Base-by-base conservation (phyloP, 1,140 invertebrate genomes). In the Luehdorfia chinensis region DNA sequence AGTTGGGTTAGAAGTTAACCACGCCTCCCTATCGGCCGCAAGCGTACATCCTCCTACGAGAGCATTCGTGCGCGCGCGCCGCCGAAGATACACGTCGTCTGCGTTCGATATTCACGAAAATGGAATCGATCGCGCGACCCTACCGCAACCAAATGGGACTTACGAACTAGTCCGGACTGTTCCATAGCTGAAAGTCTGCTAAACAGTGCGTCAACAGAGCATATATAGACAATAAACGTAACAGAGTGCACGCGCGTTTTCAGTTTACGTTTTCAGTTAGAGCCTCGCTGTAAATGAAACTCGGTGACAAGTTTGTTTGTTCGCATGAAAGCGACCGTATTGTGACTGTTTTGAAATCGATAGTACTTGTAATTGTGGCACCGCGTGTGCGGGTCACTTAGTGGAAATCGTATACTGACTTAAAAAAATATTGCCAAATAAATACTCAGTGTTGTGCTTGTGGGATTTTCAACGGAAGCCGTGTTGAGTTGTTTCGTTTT, bases 51-150 rank as follows among this genome's bases (percentile, higher is more conserved):
- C 81, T 69, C 81, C 78, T 80, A 66, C 66, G 64, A 47, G 48
- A 46, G 67, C 76, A 85, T 85, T 85, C 72, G 76, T 85, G 78
- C 78, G 81, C 81, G 70, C 63, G 74, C 81, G 78, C 75, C 68
- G 76, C 47, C 36, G 48, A 19, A 70, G 64, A 21, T 44, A 64
- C 72, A 83, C 76, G 78, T 66, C 43, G 43, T 47, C 41, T 44
- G 55, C 54, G 59, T 52, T 54, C 23, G 46, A 63, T 47, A 57
- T 47, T 39, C 25, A 33, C 28, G 28, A 74, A 68, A 66, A 78
- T 75, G 75, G 58, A 61, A 67, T 67, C 62, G 58, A 54, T 57
- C 58, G 61, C 64, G 59, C 60, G 57, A 57, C 63, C 39, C 34
- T 6, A 43, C 25, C 15, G 14, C 14, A 28, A 43, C 25, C 15